phyloP scores from a whole-genome alignment of 2,888 invertebrate genomes.

The Podotricha telesiphe region DNA sequence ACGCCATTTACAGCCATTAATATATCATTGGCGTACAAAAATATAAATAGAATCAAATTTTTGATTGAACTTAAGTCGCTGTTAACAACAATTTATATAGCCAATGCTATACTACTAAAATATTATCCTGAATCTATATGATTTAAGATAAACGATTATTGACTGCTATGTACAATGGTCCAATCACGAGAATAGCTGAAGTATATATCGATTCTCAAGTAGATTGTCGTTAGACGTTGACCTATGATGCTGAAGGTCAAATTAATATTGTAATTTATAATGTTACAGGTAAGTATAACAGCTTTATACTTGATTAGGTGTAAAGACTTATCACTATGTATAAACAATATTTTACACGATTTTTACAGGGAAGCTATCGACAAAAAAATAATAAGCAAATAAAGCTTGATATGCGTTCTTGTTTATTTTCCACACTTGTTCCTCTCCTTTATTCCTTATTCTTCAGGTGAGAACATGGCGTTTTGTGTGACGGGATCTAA shows the following conservation, averaged over 20 bases:
- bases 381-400: too few relatives aligned
- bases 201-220: slow-evolving; percentile 7
- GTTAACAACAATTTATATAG: neutral
- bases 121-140: neutral
- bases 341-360: neutral
- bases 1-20: too few relatives aligned
- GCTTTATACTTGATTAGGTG: neutral
- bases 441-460: too few relatives aligned
- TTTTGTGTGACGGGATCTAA: too few relatives aligned
- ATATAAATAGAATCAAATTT: too few relatives aligned
- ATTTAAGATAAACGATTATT: neutral
- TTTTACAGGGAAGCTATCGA: too few relatives aligned
- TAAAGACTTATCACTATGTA: neutral
- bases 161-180: neutral
- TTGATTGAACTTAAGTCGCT: too few relatives aligned
- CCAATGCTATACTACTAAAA: neutral
- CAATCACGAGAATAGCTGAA: slow-evolving; percentile 1
- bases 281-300: neutral
- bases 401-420: too few relatives aligned
- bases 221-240: neutral
- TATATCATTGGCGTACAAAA: too few relatives aligned
- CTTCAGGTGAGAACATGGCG: too few relatives aligned
- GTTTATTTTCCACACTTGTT: too few relatives aligned
- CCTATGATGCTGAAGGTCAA: slow-evolving; percentile 1
- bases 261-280: neutral